A percentile compares a stretch with the other conserved stretches of the same genome.
These are phyloP conservation scores for Aporrectodea caliginosa DNA, from an alignment of 1,140 invertebrate genomes.

Conservation along the genomic window DNA sequence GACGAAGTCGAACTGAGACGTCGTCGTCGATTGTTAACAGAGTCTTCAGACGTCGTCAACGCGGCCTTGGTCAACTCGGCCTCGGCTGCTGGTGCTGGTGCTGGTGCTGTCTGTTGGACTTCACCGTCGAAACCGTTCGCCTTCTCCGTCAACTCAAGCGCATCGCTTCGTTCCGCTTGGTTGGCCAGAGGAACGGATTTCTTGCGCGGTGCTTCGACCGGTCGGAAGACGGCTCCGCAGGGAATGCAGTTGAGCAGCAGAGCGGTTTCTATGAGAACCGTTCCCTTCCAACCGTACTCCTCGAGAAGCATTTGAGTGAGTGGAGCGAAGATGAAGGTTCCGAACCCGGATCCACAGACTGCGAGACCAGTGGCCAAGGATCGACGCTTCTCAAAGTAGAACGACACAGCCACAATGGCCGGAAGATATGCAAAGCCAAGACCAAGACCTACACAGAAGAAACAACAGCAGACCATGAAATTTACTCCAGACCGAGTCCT, in stretches of 20 bases:
- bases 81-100: too few species aligned
- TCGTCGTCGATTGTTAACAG: not conserved
- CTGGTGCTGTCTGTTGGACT: not conserved
- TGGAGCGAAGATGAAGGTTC: slow-evolving; percentile 87
- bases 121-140: not conserved
- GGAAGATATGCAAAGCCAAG: slow-evolving; percentile 91
- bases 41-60: not conserved
- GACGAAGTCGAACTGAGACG: not conserved
- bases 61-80: not conserved
- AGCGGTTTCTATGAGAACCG: slow-evolving; percentile 61
- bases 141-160: not conserved
- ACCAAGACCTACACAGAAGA: slow-evolving; percentile 66
- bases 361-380: slow-evolving; percentile 90
- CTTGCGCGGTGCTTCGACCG: slow-evolving; percentile 41
- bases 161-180: not conserved
- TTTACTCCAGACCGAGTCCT: too few species aligned
- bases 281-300: slow-evolving; percentile 32
- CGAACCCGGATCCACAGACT: slow-evolving; percentile 81
- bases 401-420: slow-evolving; percentile 89
- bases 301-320: slow-evolving; percentile 30
- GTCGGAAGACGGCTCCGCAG: slow-evolving; percentile 76
- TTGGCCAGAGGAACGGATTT: not conserved
- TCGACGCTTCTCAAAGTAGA: slow-evolving; percentile 85
- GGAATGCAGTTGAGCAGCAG: slow-evolving; percentile 73
- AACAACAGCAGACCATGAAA: too few species aligned